phyloP scores from a whole-genome alignment of 2,113 vertebrate species.

The Amazona vittata region DNA sequence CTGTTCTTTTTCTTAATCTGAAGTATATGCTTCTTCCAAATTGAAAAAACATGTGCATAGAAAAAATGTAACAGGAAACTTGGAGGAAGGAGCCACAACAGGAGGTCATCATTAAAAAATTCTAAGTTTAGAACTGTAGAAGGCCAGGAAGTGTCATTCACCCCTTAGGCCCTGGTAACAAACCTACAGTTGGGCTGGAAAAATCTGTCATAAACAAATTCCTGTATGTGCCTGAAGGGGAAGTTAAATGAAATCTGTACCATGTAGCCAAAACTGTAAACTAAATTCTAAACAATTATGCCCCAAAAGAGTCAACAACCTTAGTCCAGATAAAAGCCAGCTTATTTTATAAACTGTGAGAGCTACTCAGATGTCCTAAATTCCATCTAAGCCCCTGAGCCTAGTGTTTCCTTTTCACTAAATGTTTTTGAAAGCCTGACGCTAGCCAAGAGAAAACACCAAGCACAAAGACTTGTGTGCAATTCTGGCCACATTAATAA shows the following conservation, averaged over 20 bases:
- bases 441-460: neutral
- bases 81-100: neutral
- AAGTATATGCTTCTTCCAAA: neutral
- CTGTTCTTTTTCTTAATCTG: neutral
- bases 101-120: constrained; percentile 19
- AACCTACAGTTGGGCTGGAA: neutral
- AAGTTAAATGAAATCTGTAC: constrained; percentile 3
- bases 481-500: neutral
- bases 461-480: neutral
- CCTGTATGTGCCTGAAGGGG: neutral
- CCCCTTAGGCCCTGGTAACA: neutral
- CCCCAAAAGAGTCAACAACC: neutral
- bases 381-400: constrained; percentile 1
- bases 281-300: neutral
- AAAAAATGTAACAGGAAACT: constrained; percentile 37
- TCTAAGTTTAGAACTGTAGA: constrained; percentile 8
- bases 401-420: neutral
- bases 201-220: neutral
- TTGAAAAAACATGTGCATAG: neutral
- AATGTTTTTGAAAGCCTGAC: neutral
- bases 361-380: constrained; percentile 19
- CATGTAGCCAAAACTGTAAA: neutral
- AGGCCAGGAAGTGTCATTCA: neutral
- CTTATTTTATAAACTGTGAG: neutral
- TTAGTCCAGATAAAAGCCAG: constrained; percentile 1